These are phyloP conservation scores for Hetaerina titia DNA, from an alignment of 2,888 invertebrate species.

Conservation along the genomic window DNA sequence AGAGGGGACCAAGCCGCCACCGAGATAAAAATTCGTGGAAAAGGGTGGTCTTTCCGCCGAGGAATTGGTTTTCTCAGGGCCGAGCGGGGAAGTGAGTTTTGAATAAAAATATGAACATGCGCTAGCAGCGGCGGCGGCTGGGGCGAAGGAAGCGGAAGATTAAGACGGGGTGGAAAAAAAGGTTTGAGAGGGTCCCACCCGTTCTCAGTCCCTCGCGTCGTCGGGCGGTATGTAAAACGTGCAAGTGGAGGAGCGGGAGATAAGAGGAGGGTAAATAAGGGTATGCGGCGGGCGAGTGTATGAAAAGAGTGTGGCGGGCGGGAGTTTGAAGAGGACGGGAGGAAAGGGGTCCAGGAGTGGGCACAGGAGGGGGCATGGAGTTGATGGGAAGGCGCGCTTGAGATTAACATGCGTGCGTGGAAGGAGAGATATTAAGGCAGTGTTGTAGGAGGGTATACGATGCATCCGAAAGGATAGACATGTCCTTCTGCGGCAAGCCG, in stretches of 20 bases:
- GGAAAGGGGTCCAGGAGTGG: no score
- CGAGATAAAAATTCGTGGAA: constrained; percentile 32
- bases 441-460: background rate
- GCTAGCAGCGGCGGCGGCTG: background rate
- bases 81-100: background rate
- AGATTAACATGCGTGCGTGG: background rate
- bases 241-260: background rate
- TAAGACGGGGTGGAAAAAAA: constrained; percentile 10
- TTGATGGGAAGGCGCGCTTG: background rate
- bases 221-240: background rate
- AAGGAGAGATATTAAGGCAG: no score
- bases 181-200: background rate
- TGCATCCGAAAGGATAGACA: background rate
- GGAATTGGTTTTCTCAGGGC: constrained; percentile 1
- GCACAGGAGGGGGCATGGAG: background rate
- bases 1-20: background rate
- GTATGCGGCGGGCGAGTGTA: background rate
- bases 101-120: constrained; percentile 38
- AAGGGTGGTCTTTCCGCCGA: background rate
- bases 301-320: background rate
- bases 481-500: background rate
- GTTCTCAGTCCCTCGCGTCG: background rate
- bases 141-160: constrained; percentile 23
- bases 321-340: background rate
- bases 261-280: constrained; percentile 53